Evolutionary conservation across 2,797 vertebrate genomes (phyloP).

Genomic region (Falco concolor): DNA sequence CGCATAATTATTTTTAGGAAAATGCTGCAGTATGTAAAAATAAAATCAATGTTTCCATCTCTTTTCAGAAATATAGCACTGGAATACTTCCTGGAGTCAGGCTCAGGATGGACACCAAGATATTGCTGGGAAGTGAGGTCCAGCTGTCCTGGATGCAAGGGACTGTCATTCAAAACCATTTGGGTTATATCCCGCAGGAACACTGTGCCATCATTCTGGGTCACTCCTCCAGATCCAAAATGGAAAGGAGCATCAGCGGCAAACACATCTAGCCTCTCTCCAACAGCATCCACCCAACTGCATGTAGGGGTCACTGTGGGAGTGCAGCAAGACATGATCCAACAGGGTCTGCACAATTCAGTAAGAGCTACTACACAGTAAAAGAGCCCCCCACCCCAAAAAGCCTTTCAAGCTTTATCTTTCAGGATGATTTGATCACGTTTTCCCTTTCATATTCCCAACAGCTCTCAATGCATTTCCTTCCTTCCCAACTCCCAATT

Average conservation of each 20-base stretch:
- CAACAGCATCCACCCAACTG: background rate
- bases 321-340: background rate
- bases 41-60: background rate
- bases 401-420: background rate
- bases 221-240: background rate
- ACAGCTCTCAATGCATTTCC: background rate
- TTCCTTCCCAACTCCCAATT: background rate
- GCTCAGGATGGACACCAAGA: background rate
- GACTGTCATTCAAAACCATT: background rate
- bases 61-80: background rate
- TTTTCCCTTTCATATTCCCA: background rate
- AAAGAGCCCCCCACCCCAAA: background rate
- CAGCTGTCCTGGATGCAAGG: background rate
- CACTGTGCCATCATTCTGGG: background rate
- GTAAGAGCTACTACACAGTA: accelerated
- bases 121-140: background rate
- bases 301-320: background rate
- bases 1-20: conserved; percentile 22
- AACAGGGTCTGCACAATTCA: background rate
- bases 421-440: background rate
- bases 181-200: background rate
- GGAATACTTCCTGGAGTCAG: background rate
- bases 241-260: background rate
- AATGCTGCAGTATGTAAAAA: background rate
- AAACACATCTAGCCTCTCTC: background rate